Evolutionary conservation across 2,113 vertebrate species (phyloP).

Genomic region (Gallinago media): DNA sequence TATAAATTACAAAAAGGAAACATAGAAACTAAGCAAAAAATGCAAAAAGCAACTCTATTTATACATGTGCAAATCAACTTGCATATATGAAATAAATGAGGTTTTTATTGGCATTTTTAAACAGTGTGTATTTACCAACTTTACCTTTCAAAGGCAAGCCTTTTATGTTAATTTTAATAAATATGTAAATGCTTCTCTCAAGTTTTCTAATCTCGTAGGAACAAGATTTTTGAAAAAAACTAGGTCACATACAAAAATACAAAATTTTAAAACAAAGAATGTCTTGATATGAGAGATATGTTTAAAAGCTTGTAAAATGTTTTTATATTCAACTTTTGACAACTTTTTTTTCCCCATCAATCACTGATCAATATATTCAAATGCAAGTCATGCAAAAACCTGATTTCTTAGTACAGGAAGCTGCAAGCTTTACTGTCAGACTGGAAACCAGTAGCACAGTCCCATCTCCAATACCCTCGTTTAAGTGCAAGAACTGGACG

Average conservation of each 20-base stretch:
- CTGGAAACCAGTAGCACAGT: neutral
- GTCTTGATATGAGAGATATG: slow-evolving; percentile 65
- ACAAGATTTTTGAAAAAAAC: slow-evolving; percentile 38
- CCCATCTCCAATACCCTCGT: neutral
- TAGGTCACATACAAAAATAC: slow-evolving; percentile 68
- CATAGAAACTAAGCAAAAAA: slow-evolving; percentile 59
- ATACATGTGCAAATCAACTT: slow-evolving; percentile 85
- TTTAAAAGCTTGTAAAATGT: slow-evolving; percentile 41
- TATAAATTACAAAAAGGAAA: slow-evolving; percentile 67
- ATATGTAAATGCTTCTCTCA: slow-evolving; percentile 72
- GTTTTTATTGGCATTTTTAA: slow-evolving; percentile 81
- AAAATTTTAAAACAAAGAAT: slow-evolving; percentile 67
- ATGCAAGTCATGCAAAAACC: slow-evolving; percentile 42
- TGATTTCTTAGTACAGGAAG: neutral
- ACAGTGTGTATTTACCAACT: slow-evolving; percentile 73
- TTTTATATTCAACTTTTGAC: slow-evolving; percentile 28
- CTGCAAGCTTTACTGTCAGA: neutral
- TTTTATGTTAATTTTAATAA: slow-evolving; percentile 72
- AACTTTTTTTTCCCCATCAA: neutral
- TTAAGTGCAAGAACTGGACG: neutral
- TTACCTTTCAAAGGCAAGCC: slow-evolving; percentile 72
- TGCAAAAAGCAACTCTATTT: slow-evolving; percentile 67
- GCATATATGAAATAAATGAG: slow-evolving; percentile 80
- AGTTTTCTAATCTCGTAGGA: slow-evolving; percentile 66
- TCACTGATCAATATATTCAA: neutral